Evolutionary conservation across 2,888 invertebrate species (phyloP), one percentile per base, ranked within the genome.

Genomic region (Agrotis segetum): DNA sequence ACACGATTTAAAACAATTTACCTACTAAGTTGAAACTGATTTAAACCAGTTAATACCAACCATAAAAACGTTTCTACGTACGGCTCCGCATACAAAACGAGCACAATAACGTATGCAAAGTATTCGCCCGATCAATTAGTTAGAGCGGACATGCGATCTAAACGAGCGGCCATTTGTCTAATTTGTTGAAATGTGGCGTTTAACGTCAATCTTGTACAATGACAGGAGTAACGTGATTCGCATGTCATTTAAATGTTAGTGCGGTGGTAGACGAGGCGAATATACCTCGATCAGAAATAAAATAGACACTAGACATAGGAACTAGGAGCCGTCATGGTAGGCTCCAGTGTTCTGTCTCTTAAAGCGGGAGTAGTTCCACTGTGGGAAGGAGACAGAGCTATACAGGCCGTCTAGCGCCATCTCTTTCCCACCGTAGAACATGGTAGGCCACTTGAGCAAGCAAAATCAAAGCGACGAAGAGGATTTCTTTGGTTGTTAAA

Each of bases 91-190:
- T 63, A 60, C 52, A 55, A 16, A 65, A 78, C 58, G 49, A 49
- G 7, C 1, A 9, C 29, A 68, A 69, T 69, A 65, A 44, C 6
- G 52, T 40, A 69, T 70, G 40, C 61, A 62, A 58, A 58, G 60
- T 53, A 65, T 56, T 58, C 65, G 46, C 3, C 9, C 40, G 3
- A 71, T 82, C 67, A 83, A 79, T 83, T 78, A 79, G 19, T 2
- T 4, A 3, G 14, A 47, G 13, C 21, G 21, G 49, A 58, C 79
- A 78, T 68, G 76, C 74, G 60, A 66, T 19, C 21, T 14, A 74
- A 85, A 85, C 79, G 55, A 62, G n/a, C 9, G 17, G 64, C 50
- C n/a, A 78, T 86, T 85, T 84, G 66, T 60, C 59, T 82, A 79
- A 85, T 84, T 79, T 52, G 62, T 62, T 71, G 17, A 79, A 85